Conservation (phyloP, 2,888 invertebrate genomes). For the Alsophila aescularia region DNA sequence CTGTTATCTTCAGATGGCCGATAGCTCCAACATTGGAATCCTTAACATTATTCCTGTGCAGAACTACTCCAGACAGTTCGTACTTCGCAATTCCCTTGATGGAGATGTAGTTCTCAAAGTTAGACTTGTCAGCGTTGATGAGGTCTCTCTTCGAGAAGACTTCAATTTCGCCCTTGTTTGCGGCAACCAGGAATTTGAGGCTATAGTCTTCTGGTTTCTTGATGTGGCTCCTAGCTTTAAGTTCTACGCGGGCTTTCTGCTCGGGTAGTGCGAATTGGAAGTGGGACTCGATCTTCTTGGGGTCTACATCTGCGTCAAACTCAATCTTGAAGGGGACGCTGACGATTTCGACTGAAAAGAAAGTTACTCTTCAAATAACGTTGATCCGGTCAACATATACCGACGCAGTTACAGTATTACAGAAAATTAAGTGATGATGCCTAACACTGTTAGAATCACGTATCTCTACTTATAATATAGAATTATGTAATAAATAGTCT, state of each 20-base stretch:
- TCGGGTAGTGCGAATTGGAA: constrained; percentile 84
- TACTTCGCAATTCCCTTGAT: constrained; percentile 86
- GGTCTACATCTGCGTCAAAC: constrained; percentile 83
- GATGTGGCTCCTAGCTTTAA: constrained; percentile 79
- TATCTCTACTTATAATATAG: too few species aligned
- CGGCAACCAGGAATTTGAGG: constrained; percentile 58
- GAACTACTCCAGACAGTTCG: constrained; percentile 84
- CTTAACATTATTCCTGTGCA: constrained; percentile 81
- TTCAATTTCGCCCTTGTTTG: constrained; percentile 68
- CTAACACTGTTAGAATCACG: too few species aligned
- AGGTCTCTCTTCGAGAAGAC: constrained; percentile 84
- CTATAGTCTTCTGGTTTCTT: constrained; percentile 75
- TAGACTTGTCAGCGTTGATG: constrained; percentile 83
- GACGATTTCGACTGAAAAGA: constrained; percentile 80
- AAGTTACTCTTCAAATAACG: neutral
- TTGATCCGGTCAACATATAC: too few species aligned
- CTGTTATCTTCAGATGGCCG: constrained; percentile 79
- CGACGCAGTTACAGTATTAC: too few species aligned
- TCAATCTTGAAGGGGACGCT: constrained; percentile 76
- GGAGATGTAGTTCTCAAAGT: constrained; percentile 84
- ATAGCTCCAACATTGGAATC: constrained; percentile 84
- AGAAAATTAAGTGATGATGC: too few species aligned
- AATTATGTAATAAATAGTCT: too few species aligned
- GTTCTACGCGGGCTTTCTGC: constrained; percentile 85
- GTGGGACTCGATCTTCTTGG: constrained; percentile 83